Percentiles rank a stretch among this genome's conserved stretches.
phyloP scores from a whole-genome alignment of 2,888 invertebrate species.

The Eudemis profundana region DNA sequence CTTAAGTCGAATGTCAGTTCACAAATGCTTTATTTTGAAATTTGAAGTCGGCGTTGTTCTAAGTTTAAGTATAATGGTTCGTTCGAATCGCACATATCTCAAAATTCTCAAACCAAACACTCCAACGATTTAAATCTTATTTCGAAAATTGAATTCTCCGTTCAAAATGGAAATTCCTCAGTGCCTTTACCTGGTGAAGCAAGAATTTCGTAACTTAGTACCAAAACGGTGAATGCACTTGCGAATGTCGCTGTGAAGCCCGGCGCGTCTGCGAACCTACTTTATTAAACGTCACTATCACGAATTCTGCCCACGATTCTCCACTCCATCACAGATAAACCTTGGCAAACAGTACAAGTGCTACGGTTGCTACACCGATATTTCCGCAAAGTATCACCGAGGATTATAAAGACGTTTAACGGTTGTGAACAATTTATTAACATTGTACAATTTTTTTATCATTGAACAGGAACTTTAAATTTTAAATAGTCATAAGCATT shows the following conservation, averaged over 20 bases:
- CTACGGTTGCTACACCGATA: constrained; percentile 34
- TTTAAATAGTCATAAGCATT: background rate
- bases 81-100: too few relatives aligned
- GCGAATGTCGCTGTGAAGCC: constrained; percentile 61
- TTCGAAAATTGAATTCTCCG: constrained; percentile 9
- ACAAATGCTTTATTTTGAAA: too few relatives aligned
- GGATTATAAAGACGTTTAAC: constrained; percentile 7
- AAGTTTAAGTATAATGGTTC: too few relatives aligned
- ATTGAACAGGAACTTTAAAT: background rate
- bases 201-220: constrained; percentile 67
- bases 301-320: constrained; percentile 74
- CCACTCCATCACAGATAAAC: constrained; percentile 69
- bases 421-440: constrained; percentile 17
- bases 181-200: constrained; percentile 57
- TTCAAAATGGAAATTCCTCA: constrained; percentile 44
- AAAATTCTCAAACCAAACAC: background rate
- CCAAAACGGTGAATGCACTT: constrained; percentile 70
- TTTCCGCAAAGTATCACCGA: constrained; percentile 15
- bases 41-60: too few relatives aligned
- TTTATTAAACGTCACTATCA: constrained; percentile 76
- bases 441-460: constrained; percentile 7
- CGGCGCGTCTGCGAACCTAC: constrained; percentile 65
- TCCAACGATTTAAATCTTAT: background rate
- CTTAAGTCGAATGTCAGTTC: too few relatives aligned
- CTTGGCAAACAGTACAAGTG: constrained; percentile 57